phyloP scores from a whole-genome alignment of 2,888 invertebrate genomes.

The Celastrina argiolus region DNA sequence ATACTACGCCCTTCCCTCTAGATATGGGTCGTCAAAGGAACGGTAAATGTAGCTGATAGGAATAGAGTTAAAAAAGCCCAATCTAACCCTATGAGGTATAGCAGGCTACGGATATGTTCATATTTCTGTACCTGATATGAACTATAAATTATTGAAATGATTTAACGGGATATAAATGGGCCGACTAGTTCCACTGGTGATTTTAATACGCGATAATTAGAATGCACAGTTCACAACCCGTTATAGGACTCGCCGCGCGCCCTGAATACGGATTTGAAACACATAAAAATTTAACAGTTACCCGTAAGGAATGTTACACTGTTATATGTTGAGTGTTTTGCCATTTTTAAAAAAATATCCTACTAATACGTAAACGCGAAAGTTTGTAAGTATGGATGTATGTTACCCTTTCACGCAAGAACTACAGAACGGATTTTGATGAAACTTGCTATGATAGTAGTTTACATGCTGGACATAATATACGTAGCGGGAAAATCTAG shows the following conservation, averaged over 20 bases:
- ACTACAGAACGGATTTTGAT: no score
- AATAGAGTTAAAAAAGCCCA: no score
- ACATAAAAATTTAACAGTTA: background rate
- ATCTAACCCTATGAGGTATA: no score
- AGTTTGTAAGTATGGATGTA: no score
- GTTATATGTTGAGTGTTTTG: background rate
- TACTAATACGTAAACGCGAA: no score
- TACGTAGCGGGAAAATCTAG: no score
- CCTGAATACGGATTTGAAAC: slow-evolving; percentile 23
- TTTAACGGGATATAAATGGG: background rate
- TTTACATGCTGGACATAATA: no score
- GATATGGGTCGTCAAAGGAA: no score
- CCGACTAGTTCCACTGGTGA: background rate
- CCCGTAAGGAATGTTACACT: slow-evolving; percentile 1
- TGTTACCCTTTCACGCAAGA: no score
- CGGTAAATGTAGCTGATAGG: no score
- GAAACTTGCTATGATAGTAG: no score
- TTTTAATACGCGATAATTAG: slow-evolving; percentile 8
- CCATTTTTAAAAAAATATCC: background rate
- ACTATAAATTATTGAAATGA: background rate
- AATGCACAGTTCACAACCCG: slow-evolving; percentile 16
- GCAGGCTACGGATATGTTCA: background rate
- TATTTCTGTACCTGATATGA: background rate
- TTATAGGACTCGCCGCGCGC: slow-evolving; percentile 23
- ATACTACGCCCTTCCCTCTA: no score